Evolutionary conservation across 2,113 vertebrate genomes (phyloP), one percentile per base, ranked within the genome.

Genomic region (Centrocercus urophasianus): DNA sequence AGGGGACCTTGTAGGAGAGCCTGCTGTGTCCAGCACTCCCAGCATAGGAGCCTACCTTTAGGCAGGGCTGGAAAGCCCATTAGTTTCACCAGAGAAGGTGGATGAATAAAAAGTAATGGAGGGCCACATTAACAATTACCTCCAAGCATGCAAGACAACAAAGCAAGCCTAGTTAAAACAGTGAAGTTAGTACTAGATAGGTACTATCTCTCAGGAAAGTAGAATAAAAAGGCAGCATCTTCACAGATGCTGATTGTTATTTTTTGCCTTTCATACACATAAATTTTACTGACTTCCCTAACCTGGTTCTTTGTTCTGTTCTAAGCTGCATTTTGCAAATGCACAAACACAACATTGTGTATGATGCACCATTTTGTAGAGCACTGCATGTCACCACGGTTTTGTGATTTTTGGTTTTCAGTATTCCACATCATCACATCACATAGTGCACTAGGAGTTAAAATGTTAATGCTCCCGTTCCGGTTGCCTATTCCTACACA

Each of bases 351-450:
- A 11, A 8, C 8, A 22, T 36, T 38, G 30, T 25, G 22, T 6
- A 21, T 2, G 2, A 47, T 32, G 24, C 9, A 17, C 15, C 13
- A 11, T 3, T 13, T 36, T 1, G 30, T 4, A 47, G 12, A 84
- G 11, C 21, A 22, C 45, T 4, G 32, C 18, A 42, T 10, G 15
- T 43, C 42, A 43, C 6, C 42, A 43, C 2, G 42, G 14, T 43
- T 43, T 43, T 15, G 15, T 43, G 42, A 16, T 43, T 43, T 43
- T 16, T 43, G 42, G 15, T 43, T 43, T 43, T 16, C 42, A 43
- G 42, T 43, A 43, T 43, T 43, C 6, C 42, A 43, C 42, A 43
- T 43, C 15, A 16, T 43, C 15, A 43, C 42, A 43, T 16, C 42
- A 43, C 16, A 15, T 43, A 43, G 14, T 43, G 42, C 42, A 43